A percentile compares a stretch with the other conserved stretches of the same genome.
Evolutionary conservation across 2,797 vertebrate species (phyloP).

Genomic region (Sphenodon punctatus): DNA sequence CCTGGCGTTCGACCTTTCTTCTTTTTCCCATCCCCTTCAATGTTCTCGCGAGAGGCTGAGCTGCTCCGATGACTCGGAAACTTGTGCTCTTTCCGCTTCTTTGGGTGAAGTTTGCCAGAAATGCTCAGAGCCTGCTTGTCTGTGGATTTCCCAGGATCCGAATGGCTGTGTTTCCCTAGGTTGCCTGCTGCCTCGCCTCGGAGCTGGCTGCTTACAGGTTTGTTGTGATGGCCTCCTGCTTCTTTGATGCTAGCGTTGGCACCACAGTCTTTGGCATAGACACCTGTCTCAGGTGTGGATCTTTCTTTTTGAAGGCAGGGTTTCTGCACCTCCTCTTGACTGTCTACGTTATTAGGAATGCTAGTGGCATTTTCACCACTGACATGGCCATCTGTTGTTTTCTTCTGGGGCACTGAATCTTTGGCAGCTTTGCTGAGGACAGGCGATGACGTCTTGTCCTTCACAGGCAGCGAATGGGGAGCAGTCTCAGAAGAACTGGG

Average conservation of each 20-base stretch:
- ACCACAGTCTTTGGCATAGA: slow-evolving; percentile 64
- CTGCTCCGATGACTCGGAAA: slow-evolving; percentile 72
- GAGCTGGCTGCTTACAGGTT: slow-evolving; percentile 48
- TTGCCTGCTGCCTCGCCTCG: slow-evolving; percentile 66
- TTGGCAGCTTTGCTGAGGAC: slow-evolving; percentile 4
- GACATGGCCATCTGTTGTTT: fast-evolving
- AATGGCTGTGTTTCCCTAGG: slow-evolving; percentile 58
- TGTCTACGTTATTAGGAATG: fast-evolving
- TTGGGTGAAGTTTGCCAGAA: slow-evolving; percentile 73
- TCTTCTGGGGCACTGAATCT: slow-evolving; percentile 17
- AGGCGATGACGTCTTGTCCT: slow-evolving; percentile 15
- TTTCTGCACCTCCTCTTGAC: slow-evolving; percentile 60
- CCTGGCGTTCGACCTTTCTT: slow-evolving; percentile 76
- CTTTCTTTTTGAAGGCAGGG: slow-evolving; percentile 73
- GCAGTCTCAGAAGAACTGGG: background rate
- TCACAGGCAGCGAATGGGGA: slow-evolving; percentile 16
- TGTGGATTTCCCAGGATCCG: slow-evolving; percentile 55
- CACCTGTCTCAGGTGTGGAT: slow-evolving; percentile 50
- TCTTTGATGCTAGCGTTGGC: slow-evolving; percentile 30
- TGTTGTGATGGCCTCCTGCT: slow-evolving; percentile 53
- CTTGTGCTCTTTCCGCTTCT: slow-evolving; percentile 86
- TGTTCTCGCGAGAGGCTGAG: slow-evolving; percentile 85
- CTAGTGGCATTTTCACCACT: background rate
- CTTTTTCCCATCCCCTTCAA: slow-evolving; percentile 80
- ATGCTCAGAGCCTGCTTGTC: slow-evolving; percentile 68